These are phyloP conservation scores for Axea sp. DNA, from an alignment of 2,888 invertebrate genomes.

Conservation along the genomic window DNA sequence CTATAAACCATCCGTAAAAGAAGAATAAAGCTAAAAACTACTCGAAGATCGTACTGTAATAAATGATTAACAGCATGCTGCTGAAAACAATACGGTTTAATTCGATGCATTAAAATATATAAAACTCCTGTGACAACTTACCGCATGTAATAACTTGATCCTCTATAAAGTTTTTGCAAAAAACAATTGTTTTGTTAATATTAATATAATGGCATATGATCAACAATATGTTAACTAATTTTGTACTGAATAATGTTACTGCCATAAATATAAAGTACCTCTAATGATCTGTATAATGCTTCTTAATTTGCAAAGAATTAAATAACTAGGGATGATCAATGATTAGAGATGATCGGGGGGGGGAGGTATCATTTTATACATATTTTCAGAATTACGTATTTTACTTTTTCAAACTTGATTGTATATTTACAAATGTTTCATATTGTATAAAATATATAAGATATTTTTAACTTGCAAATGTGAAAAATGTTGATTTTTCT, in stretches of 20 bases:
- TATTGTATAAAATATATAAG: too few species aligned
- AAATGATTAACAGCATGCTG: conserved; percentile 48
- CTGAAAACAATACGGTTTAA: conserved; percentile 43
- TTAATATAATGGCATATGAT: conserved; percentile 11
- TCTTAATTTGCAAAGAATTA: too few species aligned
- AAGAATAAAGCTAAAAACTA: conserved; percentile 13
- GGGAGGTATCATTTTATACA: too few species aligned
- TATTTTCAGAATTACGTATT: too few species aligned
- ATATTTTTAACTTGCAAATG: too few species aligned
- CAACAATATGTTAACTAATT: conserved; percentile 1
- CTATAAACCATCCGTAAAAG: neutral
- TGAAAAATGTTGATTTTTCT: too few species aligned
- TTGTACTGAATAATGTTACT: conserved; percentile 1
- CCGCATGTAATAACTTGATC: conserved; percentile 59
- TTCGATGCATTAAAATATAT: conserved; percentile 49
- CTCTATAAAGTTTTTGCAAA: conserved; percentile 53
- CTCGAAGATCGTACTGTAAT: conserved; percentile 33
- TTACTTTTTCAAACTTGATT: too few species aligned
- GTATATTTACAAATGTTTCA: too few species aligned
- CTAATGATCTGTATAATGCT: too few species aligned
- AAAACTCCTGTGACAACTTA: conserved; percentile 55
- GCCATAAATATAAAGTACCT: conserved; percentile 4
- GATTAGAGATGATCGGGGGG: too few species aligned
- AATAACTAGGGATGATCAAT: too few species aligned
- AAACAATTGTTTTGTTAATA: conserved; percentile 52